These are phyloP conservation scores for Tetrapedia diversipes DNA, from an alignment of 2,888 invertebrate genomes.

Conservation along the genomic window DNA sequence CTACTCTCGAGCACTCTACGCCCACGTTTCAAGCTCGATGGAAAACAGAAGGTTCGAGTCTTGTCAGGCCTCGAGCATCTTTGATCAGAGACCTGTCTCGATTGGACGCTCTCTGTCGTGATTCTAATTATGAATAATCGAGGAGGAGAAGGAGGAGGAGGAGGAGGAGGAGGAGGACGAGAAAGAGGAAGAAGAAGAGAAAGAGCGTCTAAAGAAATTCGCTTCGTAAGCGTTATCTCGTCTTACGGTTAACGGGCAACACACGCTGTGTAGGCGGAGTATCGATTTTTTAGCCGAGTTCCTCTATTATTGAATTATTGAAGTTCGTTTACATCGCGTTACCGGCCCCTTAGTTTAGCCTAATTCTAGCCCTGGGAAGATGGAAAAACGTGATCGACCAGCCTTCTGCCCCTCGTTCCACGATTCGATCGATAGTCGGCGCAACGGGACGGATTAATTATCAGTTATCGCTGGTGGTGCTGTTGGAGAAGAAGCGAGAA, in stretches of 20 bases:
- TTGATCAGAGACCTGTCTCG: constrained; percentile 73
- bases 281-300: constrained; percentile 5
- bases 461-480: constrained; percentile 49
- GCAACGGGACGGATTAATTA: constrained; percentile 61
- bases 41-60: constrained; percentile 30
- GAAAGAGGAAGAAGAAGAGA: too few relatives aligned
- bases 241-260: neutral
- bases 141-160: too few relatives aligned
- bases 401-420: too few relatives aligned
- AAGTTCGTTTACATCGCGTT: too few relatives aligned
- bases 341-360: neutral
- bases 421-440: constrained; percentile 42
- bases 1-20: neutral
- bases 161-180: too few relatives aligned
- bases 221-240: constrained; percentile 41
- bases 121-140: constrained; percentile 74
- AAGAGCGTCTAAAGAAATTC: constrained; percentile 45
- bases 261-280: neutral
- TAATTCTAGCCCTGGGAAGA: neutral
- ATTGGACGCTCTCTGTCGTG: constrained; percentile 66
- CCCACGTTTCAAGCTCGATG: constrained; percentile 31
- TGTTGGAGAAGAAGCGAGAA: constrained; percentile 11
- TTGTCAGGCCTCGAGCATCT: constrained; percentile 55
- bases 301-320: too few relatives aligned
- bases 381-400: too few relatives aligned